Evolutionary conservation across 2,797 vertebrate species (phyloP), one percentile per base, ranked within the genome.

Genomic region (Coranthus polyacanthus): DNA sequence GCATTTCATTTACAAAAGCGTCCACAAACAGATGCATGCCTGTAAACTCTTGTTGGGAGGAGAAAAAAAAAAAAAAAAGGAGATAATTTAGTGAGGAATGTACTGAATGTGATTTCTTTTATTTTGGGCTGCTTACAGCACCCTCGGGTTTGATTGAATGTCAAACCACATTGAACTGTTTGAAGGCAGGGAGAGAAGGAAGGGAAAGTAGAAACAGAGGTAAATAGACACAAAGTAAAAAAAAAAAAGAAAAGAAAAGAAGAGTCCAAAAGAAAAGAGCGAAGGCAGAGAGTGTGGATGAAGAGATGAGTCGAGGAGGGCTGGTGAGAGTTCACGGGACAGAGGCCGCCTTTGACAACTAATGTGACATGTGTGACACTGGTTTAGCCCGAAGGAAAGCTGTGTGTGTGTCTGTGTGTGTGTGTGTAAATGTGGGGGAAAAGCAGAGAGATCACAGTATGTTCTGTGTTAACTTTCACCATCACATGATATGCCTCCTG

Each of bases 361-460:
- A 89, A 94, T 92, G 86, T 87, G 86, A 83, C 83, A 87, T 89
- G 88, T 84, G 49, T 92, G 89, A 92, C 79, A 85, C 80, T 79
- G 65, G 55, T 82, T 92, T 88, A 83, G 89, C 89, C 82, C 32
- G 56, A 71, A 79, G 89, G 83, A 79, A 87, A 60, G 75, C 81
- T 78, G 64, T 70, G 55, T 77, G 63, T 80, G 61, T 68, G 73
- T 72, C 63, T 50, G 68, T 51, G 55, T 64, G 49, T 57, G 42
- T 51, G 37, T 29, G 68, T 60, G 54, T 37, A 39, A 34, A 58
- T 74, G 52, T 56, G 69, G 41, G 57, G 57, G 46, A 43, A 69
- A 70, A 61, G 74, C 16, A 70, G 37, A 73, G 67, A 75, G 55
- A 81, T 83, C 71, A 90, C 83, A 84, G 68, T 78, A 78, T 57